Evolutionary conservation across 2,113 vertebrate genomes (phyloP).

Genomic region (Microtus ochrogaster): DNA sequence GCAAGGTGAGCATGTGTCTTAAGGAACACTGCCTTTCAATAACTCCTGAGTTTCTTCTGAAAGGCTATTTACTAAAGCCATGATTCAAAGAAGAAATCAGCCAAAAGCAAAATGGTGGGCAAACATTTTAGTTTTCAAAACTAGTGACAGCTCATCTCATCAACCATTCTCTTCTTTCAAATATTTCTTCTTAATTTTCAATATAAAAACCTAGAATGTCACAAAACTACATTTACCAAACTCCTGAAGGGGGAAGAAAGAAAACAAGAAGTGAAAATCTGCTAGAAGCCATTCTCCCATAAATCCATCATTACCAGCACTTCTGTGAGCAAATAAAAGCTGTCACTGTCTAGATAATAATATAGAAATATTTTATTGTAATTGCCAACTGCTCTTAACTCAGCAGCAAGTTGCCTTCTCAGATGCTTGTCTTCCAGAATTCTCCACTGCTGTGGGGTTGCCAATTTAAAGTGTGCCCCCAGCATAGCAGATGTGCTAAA

Average conservation of each 20-base stretch:
- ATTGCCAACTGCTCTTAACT: constrained; percentile 3
- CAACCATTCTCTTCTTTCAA: constrained; percentile 33
- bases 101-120: background rate
- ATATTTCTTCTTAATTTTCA: constrained; percentile 20
- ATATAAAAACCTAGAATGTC: background rate
- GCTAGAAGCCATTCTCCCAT: background rate
- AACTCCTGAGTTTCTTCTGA: constrained; percentile 62
- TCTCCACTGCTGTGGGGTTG: background rate
- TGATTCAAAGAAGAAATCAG: constrained; percentile 39
- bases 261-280: constrained; percentile 16
- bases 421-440: background rate
- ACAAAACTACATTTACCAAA: background rate
- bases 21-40: constrained; percentile 85
- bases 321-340: background rate
- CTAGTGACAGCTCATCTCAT: background rate
- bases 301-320: constrained; percentile 42
- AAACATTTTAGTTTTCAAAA: background rate
- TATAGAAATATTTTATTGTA: background rate
- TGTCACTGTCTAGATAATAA: background rate
- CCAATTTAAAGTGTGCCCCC: background rate
- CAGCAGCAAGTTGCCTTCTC: constrained; percentile 9
- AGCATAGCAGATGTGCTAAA: background rate
- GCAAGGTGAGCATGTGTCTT: constrained; percentile 81
- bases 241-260: background rate
- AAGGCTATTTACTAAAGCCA: constrained; percentile 17